Evolutionary conservation across 1,140 invertebrate species (phyloP), one percentile per base, ranked within the genome.

Genomic region (Drosophila leontia): DNA sequence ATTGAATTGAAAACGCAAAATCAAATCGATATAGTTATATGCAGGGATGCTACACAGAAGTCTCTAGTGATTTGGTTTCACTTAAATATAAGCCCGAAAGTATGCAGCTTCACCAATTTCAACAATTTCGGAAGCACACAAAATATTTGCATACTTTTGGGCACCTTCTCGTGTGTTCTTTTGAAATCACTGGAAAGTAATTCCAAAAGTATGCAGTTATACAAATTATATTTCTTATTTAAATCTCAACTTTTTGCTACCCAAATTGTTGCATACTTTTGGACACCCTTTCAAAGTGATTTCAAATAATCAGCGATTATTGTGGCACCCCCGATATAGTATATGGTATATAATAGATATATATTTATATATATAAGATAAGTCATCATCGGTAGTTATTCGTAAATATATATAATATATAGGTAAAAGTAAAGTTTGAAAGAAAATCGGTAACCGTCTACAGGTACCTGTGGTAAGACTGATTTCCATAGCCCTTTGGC

Each of bases 401-500:
- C 47, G 55, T 60, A 39, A 41, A 45, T 77, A 71, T 79, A 70
- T 68, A 74, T 68, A 70, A 58, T 82, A 80, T 76, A 84, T 76
- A 76, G 70, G 84, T 91, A 64, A 91, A 85, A 88, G 75, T 90
- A 91, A 86, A 82, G 63, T 65, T 72, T 78, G 42, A 79, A 87
- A 87, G 82, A 82, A 92, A 92, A 90, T 92, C 92, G 92, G 92
- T 93, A 92, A 92, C 92, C 92, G 92, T 93, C 94, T 94, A 94
- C 94, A 93, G 92, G 92, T 97, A 98, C 97, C 97, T 95, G 97
- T 98, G 92, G 97, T 97, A 91, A 98, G 96, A 93, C 96, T 97
- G 94, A 97, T 97, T 94, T 97, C 97, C 96, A 97, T 97, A 82
- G 96, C 96, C 91, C 96, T 96, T 93, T 97, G 97, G 82, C 96